Evolutionary conservation across 2,888 invertebrate species (phyloP).

Genomic region (Mythimna vitellina): DNA sequence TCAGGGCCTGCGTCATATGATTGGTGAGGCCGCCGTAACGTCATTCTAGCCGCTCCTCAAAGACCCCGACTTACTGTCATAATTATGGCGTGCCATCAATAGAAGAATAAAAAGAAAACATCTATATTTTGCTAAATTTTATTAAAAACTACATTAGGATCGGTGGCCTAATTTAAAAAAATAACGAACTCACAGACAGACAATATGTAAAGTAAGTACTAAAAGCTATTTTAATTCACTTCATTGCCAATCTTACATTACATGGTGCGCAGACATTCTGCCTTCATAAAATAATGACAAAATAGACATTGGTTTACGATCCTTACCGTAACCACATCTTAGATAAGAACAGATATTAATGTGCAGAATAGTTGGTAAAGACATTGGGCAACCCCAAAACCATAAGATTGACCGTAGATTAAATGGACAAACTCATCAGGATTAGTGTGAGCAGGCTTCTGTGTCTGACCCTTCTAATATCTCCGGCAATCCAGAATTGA

Average conservation of each 20-base stretch:
- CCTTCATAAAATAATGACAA: not conserved
- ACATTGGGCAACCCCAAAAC: not conserved
- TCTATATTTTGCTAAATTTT: too few species aligned
- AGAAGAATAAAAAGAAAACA: too few species aligned
- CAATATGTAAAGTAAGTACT: too few species aligned
- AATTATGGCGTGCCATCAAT: too few species aligned
- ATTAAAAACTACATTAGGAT: too few species aligned
- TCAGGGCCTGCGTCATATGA: too few species aligned
- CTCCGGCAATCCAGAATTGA: not conserved
- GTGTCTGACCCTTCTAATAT: conserved; percentile 2
- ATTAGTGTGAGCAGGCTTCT: not conserved
- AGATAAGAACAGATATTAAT: conserved; percentile 9
- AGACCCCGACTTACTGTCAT: too few species aligned
- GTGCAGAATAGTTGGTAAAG: not conserved
- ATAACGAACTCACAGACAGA: too few species aligned
- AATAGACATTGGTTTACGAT: not conserved
- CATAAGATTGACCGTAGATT: conserved; percentile 7
- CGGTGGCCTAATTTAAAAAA: too few species aligned
- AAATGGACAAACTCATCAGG: conserved; percentile 6
- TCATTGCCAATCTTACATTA: not conserved
- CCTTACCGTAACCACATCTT: not conserved
- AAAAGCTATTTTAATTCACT: not conserved
- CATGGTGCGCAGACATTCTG: not conserved
- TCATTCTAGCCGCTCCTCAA: too few species aligned
- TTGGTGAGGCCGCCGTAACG: too few species aligned